phyloP scores from a whole-genome alignment of 2,797 vertebrate genomes.

The Pangasius larnaudii region DNA sequence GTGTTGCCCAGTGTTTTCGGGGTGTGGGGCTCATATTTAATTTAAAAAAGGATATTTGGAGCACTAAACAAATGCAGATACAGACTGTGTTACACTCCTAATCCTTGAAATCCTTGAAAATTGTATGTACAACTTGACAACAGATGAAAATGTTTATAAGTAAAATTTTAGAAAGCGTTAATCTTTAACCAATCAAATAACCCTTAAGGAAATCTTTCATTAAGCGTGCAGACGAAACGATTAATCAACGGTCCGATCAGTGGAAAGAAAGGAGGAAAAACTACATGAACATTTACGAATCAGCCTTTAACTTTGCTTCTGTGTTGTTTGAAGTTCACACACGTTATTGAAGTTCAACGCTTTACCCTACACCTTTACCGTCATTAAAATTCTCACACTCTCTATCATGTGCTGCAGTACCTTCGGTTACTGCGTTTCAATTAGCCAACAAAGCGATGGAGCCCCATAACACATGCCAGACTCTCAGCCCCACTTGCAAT shows the following conservation, averaged over 20 bases:
- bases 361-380: conserved; percentile 9
- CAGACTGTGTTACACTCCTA: not conserved
- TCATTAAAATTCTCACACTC: conserved; percentile 40
- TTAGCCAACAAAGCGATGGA: conserved; percentile 36
- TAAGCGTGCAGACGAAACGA: not conserved
- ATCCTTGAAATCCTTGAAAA: not conserved
- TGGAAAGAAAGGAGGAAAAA: not conserved
- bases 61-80: not conserved
- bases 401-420: conserved; percentile 17
- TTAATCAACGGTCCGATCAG: not conserved
- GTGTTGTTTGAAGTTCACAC: conserved; percentile 23
- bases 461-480: conserved; percentile 81
- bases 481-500: conserved; percentile 75
- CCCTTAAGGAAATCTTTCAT: not conserved
- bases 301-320: conserved; percentile 4
- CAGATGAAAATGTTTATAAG: not conserved
- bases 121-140: not conserved
- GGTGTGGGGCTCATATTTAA: too few species aligned
- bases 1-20: not conserved
- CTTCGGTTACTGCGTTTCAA: conserved; percentile 35
- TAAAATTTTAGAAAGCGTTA: not conserved
- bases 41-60: not conserved
- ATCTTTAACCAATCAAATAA: not conserved
- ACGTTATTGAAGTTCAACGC: conserved; percentile 12
- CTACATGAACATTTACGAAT: not conserved